phyloP scores from a whole-genome alignment of 2,888 invertebrate species.

The Schrankia costaestrigalis region DNA sequence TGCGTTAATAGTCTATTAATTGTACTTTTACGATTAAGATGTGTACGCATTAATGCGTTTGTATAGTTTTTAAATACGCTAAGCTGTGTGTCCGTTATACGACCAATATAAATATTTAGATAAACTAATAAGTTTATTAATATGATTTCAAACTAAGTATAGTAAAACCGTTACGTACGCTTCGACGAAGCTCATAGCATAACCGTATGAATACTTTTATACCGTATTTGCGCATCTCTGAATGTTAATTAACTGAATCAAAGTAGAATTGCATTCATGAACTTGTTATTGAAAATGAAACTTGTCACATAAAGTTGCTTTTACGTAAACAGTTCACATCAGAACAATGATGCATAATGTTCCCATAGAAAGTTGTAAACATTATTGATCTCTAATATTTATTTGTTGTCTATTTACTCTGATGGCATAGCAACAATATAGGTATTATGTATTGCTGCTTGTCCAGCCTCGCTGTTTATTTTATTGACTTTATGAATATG shows the following conservation, averaged over 20 bases:
- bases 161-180: slow-evolving; percentile 7
- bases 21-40: slow-evolving; percentile 18
- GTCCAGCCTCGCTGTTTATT: too few relatives aligned
- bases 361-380: slow-evolving; percentile 70
- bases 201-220: slow-evolving; percentile 5
- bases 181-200: slow-evolving; percentile 1
- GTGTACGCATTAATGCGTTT: slow-evolving; percentile 16
- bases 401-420: slow-evolving; percentile 34
- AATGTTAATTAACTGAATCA: too few relatives aligned
- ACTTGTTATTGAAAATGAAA: slow-evolving; percentile 26
- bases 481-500: too few relatives aligned
- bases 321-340: slow-evolving; percentile 6
- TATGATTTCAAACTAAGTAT: slow-evolving; percentile 5
- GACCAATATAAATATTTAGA: slow-evolving; percentile 4
- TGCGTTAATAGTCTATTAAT: slow-evolving; percentile 16
- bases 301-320: slow-evolving; percentile 6
- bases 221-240: too few relatives aligned
- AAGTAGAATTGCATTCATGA: too few relatives aligned
- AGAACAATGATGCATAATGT: slow-evolving; percentile 49
- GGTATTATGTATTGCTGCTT: too few relatives aligned
- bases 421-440: slow-evolving; percentile 25
- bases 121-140: too few relatives aligned
- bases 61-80: too few relatives aligned
- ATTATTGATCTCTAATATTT: slow-evolving; percentile 39
- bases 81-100: slow-evolving; percentile 15